These are phyloP conservation scores for Podabrus alpinus DNA, from an alignment of 2,888 invertebrate species.

Conservation along the genomic window DNA sequence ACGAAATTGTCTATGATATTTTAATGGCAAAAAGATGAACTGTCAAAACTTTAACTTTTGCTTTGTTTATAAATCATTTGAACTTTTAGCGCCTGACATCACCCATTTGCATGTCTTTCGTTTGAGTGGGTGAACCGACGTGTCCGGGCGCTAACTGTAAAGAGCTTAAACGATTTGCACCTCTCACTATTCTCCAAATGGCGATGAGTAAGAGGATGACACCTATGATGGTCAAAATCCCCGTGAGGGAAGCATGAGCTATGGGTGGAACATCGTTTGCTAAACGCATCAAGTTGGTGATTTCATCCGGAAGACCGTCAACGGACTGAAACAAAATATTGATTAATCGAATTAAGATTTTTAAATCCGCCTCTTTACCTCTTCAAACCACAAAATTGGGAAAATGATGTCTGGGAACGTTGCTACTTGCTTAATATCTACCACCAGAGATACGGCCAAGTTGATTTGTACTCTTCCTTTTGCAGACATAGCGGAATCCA, in stretches of 20 bases:
- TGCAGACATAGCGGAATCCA: constrained; percentile 84
- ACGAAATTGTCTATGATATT: too few relatives aligned
- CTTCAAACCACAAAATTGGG: constrained; percentile 91
- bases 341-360: not conserved
- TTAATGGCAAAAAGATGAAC: not conserved
- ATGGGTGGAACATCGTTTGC: constrained; percentile 79
- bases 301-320: constrained; percentile 76
- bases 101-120: constrained; percentile 27
- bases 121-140: constrained; percentile 44
- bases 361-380: constrained; percentile 60
- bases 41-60: not conserved
- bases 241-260: constrained; percentile 71
- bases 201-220: constrained; percentile 73
- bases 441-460: constrained; percentile 84
- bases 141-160: constrained; percentile 59
- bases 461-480: constrained; percentile 86
- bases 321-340: constrained; percentile 66
- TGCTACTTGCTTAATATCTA: constrained; percentile 89
- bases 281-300: constrained; percentile 75
- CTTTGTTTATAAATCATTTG: not conserved
- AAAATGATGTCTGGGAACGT: constrained; percentile 89
- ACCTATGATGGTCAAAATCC: constrained; percentile 73
- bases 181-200: constrained; percentile 76
- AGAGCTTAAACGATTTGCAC: constrained; percentile 69
- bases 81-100: constrained; percentile 10